Percentiles rank a stretch among this genome's conserved stretches.
These are phyloP conservation scores for Colletes collaris DNA, from an alignment of 2,888 invertebrate species.

Conservation along the genomic window DNA sequence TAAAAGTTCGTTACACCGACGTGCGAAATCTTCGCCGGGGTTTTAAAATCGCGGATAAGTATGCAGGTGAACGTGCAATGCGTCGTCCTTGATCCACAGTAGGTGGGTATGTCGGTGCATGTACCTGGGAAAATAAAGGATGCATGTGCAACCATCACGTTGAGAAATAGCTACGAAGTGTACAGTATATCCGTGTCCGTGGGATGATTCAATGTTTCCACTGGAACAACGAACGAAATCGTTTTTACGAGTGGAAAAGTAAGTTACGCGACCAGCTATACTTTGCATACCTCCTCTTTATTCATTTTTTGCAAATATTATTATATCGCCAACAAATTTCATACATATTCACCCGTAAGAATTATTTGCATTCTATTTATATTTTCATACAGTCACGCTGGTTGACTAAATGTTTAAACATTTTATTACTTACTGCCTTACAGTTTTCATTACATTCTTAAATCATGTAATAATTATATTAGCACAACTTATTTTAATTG, in stretches of 20 bases:
- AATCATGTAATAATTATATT: too few relatives aligned
- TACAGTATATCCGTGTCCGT: slow-evolving; percentile 21
- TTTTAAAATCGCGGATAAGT: slow-evolving; percentile 39
- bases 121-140: slow-evolving; percentile 56
- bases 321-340: too few relatives aligned
- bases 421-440: too few relatives aligned
- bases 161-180: slow-evolving; percentile 51
- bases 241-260: slow-evolving; percentile 39
- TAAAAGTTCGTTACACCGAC: slow-evolving; percentile 43
- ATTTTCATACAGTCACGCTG: too few relatives aligned
- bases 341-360: too few relatives aligned
- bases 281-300: neutral
- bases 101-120: slow-evolving; percentile 57
- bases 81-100: slow-evolving; percentile 61
- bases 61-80: slow-evolving; percentile 49
- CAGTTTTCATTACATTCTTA: too few relatives aligned
- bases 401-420: too few relatives aligned
- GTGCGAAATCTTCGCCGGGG: slow-evolving; percentile 35
- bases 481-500: too few relatives aligned
- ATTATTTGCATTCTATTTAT: too few relatives aligned
- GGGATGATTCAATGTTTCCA: slow-evolving; percentile 57
- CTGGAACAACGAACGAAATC: slow-evolving; percentile 37
- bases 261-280: slow-evolving; percentile 29
- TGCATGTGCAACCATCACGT: slow-evolving; percentile 38
- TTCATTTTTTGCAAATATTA: neutral